Conservation (phyloP, 2,797 vertebrate genomes). For the Melanotaenia trifasciata region DNA sequence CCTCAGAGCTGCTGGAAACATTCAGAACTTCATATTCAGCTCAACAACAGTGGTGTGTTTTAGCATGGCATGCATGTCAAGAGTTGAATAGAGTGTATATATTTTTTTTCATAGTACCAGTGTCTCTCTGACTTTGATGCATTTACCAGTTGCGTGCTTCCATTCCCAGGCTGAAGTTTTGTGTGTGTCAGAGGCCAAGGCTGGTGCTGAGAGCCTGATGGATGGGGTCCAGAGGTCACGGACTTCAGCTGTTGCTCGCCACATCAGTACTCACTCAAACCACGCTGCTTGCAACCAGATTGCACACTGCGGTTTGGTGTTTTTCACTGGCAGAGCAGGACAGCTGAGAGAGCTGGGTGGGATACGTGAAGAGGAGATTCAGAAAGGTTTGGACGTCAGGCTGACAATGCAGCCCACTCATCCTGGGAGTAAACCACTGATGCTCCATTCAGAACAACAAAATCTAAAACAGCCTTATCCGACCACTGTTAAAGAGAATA, state of each 20-base stretch:
- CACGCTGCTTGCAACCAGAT: constrained; percentile 30
- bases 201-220: constrained; percentile 74
- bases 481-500: too few species aligned
- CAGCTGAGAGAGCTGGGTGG: constrained; percentile 26
- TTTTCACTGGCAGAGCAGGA: constrained; percentile 19
- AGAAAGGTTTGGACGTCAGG: constrained; percentile 17
- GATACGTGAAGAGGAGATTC: constrained; percentile 15
- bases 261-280: constrained; percentile 45
- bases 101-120: constrained; percentile 47
- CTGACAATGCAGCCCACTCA: not conserved
- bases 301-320: constrained; percentile 18
- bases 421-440: not conserved
- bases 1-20: constrained; percentile 28
- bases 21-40: constrained; percentile 16
- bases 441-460: not conserved
- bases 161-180: constrained; percentile 48
- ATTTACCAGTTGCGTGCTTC: constrained; percentile 53
- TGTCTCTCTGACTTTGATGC: constrained; percentile 56
- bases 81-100: constrained; percentile 23
- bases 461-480: too few species aligned
- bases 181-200: constrained; percentile 66
- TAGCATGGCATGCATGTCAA: constrained; percentile 16
- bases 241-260: constrained; percentile 77
- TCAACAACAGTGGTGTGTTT: constrained; percentile 12
- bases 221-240: constrained; percentile 71